phyloP scores from a whole-genome alignment of 2,113 vertebrate genomes.

The Tilapia sparmanii region DNA sequence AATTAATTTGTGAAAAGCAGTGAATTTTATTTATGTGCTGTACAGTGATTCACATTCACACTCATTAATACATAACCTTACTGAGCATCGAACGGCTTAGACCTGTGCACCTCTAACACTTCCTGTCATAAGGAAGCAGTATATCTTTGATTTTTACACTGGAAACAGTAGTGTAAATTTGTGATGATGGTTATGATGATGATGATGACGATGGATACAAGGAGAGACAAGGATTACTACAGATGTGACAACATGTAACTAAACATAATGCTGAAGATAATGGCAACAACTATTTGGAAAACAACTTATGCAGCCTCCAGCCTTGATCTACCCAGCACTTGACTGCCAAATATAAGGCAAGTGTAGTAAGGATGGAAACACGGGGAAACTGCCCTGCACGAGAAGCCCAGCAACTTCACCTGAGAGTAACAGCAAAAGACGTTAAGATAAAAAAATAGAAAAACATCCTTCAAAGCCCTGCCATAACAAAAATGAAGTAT shows the following conservation, averaged over 20 bases:
- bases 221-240: background rate
- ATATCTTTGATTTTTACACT: background rate
- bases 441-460: accelerated
- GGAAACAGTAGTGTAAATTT: background rate
- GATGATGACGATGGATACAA: too few species aligned
- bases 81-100: accelerated
- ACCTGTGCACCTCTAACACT: background rate
- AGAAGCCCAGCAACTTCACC: background rate
- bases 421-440: background rate
- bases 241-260: too few species aligned
- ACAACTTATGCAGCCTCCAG: background rate
- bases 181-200: background rate
- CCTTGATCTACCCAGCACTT: background rate
- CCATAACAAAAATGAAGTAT: accelerated
- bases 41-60: background rate
- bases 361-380: background rate
- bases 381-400: background rate
- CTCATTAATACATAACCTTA: background rate
- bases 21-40: too few species aligned
- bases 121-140: background rate
- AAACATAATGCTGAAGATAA: too few species aligned
- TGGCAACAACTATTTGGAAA: background rate
- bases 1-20: background rate
- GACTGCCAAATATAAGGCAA: background rate
- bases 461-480: accelerated